Conservation (phyloP, 2,888 invertebrate species). For the Byasa hedistus region DNA sequence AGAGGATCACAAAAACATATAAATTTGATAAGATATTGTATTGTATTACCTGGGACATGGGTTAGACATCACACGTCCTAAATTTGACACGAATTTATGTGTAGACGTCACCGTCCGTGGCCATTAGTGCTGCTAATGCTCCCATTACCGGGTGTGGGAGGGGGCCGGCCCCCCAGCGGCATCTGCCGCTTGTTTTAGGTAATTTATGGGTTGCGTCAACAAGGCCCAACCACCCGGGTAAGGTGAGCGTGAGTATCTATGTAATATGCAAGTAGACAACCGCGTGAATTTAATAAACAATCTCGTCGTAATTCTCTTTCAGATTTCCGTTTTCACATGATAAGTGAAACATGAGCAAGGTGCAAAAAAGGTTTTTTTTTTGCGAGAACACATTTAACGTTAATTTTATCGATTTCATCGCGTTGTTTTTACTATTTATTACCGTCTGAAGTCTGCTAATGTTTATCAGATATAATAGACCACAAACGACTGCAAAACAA, state of each 20-base stretch:
- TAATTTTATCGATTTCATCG: too few relatives aligned
- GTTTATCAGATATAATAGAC: too few relatives aligned
- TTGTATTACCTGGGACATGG: constrained; percentile 27
- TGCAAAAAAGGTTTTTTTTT: too few relatives aligned
- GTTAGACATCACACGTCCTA: constrained; percentile 52
- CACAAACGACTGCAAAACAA: too few relatives aligned
- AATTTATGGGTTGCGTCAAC: constrained; percentile 72
- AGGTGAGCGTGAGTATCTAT: constrained; percentile 48
- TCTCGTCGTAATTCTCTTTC: too few relatives aligned
- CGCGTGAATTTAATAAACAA: constrained; percentile 16
- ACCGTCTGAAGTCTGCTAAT: too few relatives aligned
- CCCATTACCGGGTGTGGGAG: constrained; percentile 67
- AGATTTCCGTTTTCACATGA: too few relatives aligned
- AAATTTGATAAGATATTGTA: constrained; percentile 7
- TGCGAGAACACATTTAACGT: too few relatives aligned
- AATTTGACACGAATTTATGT: constrained; percentile 78
- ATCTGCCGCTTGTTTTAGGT: constrained; percentile 79
- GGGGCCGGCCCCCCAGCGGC: constrained; percentile 51
- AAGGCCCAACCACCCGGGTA: constrained; percentile 54
- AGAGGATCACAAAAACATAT: background rate
- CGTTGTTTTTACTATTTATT: too few relatives aligned
- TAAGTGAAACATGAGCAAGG: too few relatives aligned
- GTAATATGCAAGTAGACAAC: constrained; percentile 32
- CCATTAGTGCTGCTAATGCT: constrained; percentile 78
- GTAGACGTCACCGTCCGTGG: constrained; percentile 70